A percentile compares a stretch with the other conserved stretches of the same genome.
Conservation (phyloP, 2,797 vertebrate genomes). For the Triplophysa bombifrons region DNA sequence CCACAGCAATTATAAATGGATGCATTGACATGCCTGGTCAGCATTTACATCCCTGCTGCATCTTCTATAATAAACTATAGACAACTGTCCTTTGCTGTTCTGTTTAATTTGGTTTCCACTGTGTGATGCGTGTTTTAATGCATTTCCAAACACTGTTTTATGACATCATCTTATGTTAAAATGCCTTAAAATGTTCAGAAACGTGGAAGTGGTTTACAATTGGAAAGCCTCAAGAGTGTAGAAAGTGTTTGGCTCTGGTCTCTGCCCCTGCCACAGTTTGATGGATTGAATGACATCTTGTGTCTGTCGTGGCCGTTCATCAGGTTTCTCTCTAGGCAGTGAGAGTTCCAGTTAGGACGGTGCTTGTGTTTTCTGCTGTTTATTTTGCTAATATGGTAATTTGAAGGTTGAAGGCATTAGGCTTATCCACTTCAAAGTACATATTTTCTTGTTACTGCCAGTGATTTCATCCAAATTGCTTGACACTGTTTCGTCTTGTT, state of each 20-base stretch:
- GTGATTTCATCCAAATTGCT: neutral
- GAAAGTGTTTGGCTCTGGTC: neutral
- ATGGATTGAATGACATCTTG: conserved; percentile 47
- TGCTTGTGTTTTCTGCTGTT: conserved; percentile 22
- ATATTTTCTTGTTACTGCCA: neutral
- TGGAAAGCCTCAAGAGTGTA: neutral
- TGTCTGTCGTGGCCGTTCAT: conserved; percentile 35
- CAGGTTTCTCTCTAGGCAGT: conserved; percentile 24
- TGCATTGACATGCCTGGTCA: neutral
- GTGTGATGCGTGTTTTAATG: neutral
- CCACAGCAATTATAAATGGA: neutral
- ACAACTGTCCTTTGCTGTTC: no score
- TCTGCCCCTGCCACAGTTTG: conserved; percentile 9
- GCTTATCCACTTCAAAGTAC: neutral
- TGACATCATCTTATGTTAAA: neutral
- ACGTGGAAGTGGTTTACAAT: conserved; percentile 1
- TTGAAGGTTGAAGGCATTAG: conserved; percentile 28
- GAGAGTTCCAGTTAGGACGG: conserved; percentile 9
- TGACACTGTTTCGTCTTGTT: neutral
- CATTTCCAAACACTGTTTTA: neutral
- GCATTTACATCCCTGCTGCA: neutral
- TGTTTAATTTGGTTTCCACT: neutral
- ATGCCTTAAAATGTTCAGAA: neutral
- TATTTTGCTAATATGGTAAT: conserved; percentile 7
- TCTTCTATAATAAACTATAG: no score